phyloP scores from a whole-genome alignment of 2,888 invertebrate species.

The Aphodius granarius region DNA sequence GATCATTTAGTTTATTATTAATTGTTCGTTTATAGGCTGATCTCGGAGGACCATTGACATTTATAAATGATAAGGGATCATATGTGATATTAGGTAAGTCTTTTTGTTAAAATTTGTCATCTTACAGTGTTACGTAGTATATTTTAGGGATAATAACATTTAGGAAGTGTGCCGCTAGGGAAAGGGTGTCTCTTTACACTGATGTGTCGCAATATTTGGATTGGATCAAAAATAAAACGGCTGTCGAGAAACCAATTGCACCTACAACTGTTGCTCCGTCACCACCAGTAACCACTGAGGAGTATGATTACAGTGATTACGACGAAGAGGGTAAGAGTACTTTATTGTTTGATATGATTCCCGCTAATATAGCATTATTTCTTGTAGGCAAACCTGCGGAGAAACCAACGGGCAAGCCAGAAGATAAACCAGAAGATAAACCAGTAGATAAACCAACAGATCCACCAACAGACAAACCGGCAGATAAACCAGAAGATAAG shows the following conservation, averaged over 20 bases:
- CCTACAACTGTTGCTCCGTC: neutral
- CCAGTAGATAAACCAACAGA: too few species aligned
- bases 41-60: neutral
- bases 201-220: constrained; percentile 60
- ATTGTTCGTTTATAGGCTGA: neutral
- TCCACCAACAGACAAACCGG: too few species aligned
- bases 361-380: too few species aligned
- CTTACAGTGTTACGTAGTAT: constrained; percentile 13
- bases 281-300: neutral
- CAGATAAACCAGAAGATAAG: too few species aligned
- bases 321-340: neutral
- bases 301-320: constrained; percentile 1
- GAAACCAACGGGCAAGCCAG: too few species aligned
- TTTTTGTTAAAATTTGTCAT: neutral
- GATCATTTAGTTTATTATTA: neutral
- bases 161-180: constrained; percentile 66
- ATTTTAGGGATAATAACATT: constrained; percentile 64
- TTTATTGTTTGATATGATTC: too few species aligned
- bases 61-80: neutral
- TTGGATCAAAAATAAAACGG: constrained; percentile 54
- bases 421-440: too few species aligned
- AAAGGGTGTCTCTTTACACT: constrained; percentile 61
- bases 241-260: neutral
- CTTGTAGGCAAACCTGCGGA: too few species aligned
- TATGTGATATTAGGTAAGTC: neutral